These are phyloP conservation scores for Phocides pigmalion DNA, from an alignment of 1,140 invertebrate species.

Conservation along the genomic window DNA sequence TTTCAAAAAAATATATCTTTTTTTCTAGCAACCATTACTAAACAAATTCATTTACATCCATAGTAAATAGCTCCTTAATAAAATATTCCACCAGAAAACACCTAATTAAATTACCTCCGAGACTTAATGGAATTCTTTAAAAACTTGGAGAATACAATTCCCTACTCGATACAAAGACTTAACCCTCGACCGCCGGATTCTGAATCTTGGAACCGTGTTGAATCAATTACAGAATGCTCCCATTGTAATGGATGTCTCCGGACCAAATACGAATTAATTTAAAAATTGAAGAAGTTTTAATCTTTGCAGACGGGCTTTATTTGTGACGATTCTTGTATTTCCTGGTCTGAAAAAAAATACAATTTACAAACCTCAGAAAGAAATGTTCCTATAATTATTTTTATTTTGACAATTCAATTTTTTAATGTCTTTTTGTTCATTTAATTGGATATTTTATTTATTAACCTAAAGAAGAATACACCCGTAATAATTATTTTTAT, in stretches of 20 bases:
- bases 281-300: slow-evolving; percentile 38
- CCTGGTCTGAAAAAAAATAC: not conserved
- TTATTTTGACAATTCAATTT: too few relatives aligned
- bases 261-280: slow-evolving; percentile 56
- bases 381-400: too few relatives aligned
- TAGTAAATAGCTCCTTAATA: slow-evolving; percentile 3
- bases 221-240: slow-evolving; percentile 62
- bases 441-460: too few relatives aligned
- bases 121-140: slow-evolving; percentile 35
- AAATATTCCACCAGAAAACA: slow-evolving; percentile 35
- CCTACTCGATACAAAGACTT: slow-evolving; percentile 49
- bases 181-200: slow-evolving; percentile 59
- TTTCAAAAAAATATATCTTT: too few relatives aligned
- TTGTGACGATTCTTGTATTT: not conserved
- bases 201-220: slow-evolving; percentile 57
- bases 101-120: slow-evolving; percentile 30
- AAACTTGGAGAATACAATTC: slow-evolving; percentile 43
- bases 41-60: too few relatives aligned
- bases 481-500: too few relatives aligned
- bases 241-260: slow-evolving; percentile 51
- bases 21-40: too few relatives aligned
- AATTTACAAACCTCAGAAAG: too few relatives aligned
- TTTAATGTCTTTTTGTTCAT: too few relatives aligned
- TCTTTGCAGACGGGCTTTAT: slow-evolving; percentile 3
- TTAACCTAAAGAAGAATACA: too few relatives aligned